Evolutionary conservation across 2,888 invertebrate species (phyloP).

Genomic region (Baronia brevicornis): DNA sequence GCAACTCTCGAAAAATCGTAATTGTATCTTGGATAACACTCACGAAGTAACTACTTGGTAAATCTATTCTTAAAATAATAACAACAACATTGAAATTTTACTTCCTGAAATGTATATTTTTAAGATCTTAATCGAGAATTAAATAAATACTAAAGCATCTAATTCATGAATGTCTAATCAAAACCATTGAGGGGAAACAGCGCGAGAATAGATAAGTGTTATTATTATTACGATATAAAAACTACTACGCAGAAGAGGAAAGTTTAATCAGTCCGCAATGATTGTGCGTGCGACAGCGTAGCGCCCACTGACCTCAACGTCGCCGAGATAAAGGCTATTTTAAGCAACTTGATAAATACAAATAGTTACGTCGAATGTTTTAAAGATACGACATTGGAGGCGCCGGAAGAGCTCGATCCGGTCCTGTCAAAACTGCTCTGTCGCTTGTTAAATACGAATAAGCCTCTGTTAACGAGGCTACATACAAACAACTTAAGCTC

Average conservation of each 20-base stretch:
- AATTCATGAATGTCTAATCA: no score
- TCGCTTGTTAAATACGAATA: conserved; percentile 27
- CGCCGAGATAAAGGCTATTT: conserved; percentile 71
- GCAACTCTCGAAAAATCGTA: no score
- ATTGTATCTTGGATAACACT: no score
- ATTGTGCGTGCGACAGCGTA: conserved; percentile 50
- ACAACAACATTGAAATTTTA: no score
- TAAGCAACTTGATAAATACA: conserved; percentile 62
- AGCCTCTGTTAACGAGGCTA: conserved; percentile 26
- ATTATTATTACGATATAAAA: conserved; percentile 7
- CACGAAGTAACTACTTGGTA: no score
- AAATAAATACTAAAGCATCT: no score
- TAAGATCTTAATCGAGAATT: no score
- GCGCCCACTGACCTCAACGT: conserved; percentile 69
- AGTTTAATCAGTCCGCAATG: conserved; percentile 56
- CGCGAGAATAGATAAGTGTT: conserved; percentile 3
- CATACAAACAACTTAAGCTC: no score
- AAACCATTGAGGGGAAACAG: no score
- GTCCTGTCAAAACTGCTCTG: conserved; percentile 33
- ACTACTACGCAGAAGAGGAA: conserved; percentile 29
- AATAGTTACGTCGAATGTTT: conserved; percentile 60
- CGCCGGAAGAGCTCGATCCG: conserved; percentile 49
- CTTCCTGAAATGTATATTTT: no score
- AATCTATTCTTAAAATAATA: no score
- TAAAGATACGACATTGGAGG: conserved; percentile 56